A percentile compares a stretch with the other conserved stretches of the same genome.
phyloP scores from a whole-genome alignment of 2,888 invertebrate species.

The Eumerus sabulonum region DNA sequence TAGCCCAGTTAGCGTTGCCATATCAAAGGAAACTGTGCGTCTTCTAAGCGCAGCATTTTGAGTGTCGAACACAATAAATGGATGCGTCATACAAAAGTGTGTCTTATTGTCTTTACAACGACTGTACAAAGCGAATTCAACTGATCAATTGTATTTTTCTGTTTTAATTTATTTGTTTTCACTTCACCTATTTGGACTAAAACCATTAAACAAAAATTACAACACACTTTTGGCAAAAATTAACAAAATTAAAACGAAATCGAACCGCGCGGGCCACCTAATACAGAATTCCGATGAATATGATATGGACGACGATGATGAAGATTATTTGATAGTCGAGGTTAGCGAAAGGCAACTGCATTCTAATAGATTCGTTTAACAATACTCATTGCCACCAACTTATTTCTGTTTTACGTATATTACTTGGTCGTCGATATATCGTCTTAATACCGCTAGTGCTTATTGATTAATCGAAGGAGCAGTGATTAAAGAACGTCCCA shows the following conservation, averaged over 20 bases:
- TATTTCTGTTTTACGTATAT: no score
- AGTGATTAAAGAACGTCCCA: no score
- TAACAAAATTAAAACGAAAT: slow-evolving; percentile 33
- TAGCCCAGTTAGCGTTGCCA: no score
- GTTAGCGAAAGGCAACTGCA: slow-evolving; percentile 74
- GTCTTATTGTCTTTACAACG: slow-evolving; percentile 26
- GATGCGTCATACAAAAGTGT: no score
- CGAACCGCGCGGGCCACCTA: slow-evolving; percentile 28
- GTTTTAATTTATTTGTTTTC: slow-evolving; percentile 50
- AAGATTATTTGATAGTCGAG: slow-evolving; percentile 79
- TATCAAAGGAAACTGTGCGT: no score
- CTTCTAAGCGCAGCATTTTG: no score
- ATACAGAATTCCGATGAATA: slow-evolving; percentile 73
- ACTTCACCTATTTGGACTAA: slow-evolving; percentile 19
- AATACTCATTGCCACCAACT: slow-evolving; percentile 12
- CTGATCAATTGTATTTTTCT: slow-evolving; percentile 16
- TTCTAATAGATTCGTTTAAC: slow-evolving; percentile 44
- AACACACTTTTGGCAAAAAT: slow-evolving; percentile 50
- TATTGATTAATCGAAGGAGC: background rate
- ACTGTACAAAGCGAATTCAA: slow-evolving; percentile 4
- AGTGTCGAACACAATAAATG: no score
- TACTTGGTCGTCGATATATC: slow-evolving; percentile 47
- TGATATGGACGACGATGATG: slow-evolving; percentile 76
- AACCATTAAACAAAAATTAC: slow-evolving; percentile 43
- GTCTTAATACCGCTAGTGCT: slow-evolving; percentile 49